Evolutionary conservation across 2,797 vertebrate species (phyloP), one percentile per base, ranked within the genome.

Genomic region (Cyclopterus lumpus): DNA sequence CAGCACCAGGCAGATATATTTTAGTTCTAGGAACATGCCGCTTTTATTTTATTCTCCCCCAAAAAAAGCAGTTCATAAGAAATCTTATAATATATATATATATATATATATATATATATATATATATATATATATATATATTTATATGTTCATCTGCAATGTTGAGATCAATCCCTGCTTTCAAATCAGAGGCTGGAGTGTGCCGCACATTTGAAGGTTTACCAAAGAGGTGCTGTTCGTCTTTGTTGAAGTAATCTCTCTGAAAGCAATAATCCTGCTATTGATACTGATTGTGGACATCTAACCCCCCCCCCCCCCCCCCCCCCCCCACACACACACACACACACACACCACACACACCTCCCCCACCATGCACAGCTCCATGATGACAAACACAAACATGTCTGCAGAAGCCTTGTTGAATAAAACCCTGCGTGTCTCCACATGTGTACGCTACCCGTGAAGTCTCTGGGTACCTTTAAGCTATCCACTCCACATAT

Each of bases 1-100:
- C 49, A 77, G 77, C 79, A 78, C 73, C 80, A 83, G 69, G 88
- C 65, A 63, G 78, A 86, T 82, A 82, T n/a, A n/a, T n/a, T 74
- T 83, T 86, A 86, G 71, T 79, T 76, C 88, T 75, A 58, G 44
- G 59, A 81, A 85, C 71, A 51, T 40, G 76, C 73, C 59, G 73
- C 77, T 60, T 76, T 84, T 70, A 32, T 8, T 32, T 32, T 32
- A 8, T 7, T 32, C 32, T 32, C 32, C 32, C 8, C 5, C 14
- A 53, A 72, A 77, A 72, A 65, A 81, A 75, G 77, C 69, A 81
- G 87, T 84, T 86, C 80, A 78, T 67, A 64, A 75, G 64, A 69
- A 80, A 71, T 67, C 44, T 67, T 62, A 66, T 78, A 49, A 77
- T n/a, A n/a, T n/a, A n/a, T n/a, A n/a, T n/a, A n/a, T n/a, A n/a